These are phyloP conservation scores for Danio aesculapii DNA, from an alignment of 2,797 vertebrate species.

Conservation along the genomic window DNA sequence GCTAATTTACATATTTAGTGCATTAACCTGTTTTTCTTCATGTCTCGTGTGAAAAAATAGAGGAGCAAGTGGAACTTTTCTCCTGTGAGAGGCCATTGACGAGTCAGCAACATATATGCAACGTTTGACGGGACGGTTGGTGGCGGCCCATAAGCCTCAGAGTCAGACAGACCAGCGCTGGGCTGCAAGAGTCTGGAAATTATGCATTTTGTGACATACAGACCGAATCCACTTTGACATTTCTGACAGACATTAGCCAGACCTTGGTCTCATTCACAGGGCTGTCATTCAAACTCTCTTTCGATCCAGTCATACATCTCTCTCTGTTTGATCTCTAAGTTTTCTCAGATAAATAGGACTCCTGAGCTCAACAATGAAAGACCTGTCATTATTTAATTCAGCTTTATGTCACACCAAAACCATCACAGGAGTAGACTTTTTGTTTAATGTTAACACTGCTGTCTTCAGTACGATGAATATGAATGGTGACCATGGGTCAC, in stretches of 20 bases:
- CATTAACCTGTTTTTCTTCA: slow-evolving; percentile 55
- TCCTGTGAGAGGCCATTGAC: slow-evolving; percentile 44
- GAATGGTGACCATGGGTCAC: too few species aligned
- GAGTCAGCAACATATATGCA: slow-evolving; percentile 23
- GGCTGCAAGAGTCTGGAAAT: slow-evolving; percentile 60
- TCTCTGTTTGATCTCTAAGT: not conserved
- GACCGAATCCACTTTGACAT: slow-evolving; percentile 40
- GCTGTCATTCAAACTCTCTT: slow-evolving; percentile 41
- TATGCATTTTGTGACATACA: slow-evolving; percentile 54
- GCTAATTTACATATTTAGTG: slow-evolving; percentile 53
- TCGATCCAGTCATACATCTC: not conserved
- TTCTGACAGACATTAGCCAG: slow-evolving; percentile 56
- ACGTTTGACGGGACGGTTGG: slow-evolving; percentile 9
- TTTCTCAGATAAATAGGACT: not conserved
- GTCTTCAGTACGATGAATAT: not conserved
- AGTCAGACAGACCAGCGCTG: slow-evolving; percentile 38
- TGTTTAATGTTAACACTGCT: not conserved
- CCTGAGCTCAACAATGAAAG: not conserved
- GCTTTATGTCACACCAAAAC: too few species aligned
- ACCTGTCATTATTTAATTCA: not conserved
- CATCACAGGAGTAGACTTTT: not conserved
- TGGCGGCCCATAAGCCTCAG: slow-evolving; percentile 26
- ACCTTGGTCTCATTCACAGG: slow-evolving; percentile 33
- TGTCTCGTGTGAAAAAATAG: slow-evolving; percentile 43
- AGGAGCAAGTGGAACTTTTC: slow-evolving; percentile 39